Base-by-base conservation (phyloP, 1,140 invertebrate species). In the Odontomachus brunneus region DNA sequence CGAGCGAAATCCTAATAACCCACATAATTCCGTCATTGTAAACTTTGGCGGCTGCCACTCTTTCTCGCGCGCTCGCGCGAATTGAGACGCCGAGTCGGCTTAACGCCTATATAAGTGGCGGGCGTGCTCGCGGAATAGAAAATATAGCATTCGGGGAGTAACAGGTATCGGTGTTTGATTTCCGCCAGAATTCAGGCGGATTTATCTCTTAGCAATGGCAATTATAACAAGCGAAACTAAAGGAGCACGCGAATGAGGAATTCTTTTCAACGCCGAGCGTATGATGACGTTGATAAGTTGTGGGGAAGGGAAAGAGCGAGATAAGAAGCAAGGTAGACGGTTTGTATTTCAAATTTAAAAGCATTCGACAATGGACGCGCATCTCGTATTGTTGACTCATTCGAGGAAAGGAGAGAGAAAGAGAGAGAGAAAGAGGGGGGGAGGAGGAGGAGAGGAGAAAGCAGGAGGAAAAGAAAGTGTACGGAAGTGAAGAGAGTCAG, bases 311-410 rank as follows among this genome's bases (percentile, higher is more conserved):
- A 4, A 29, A 29, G 60, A 17, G n/a, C 22, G 66, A 17, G 24
- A 63, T 71, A 29, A 60, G 55, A 67, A 67, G 63, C 80, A 89
- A 90, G 88, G 90, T 86, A 92, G 92, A 93, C 89, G 90, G 90
- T 93, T 93, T 94, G 91, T 93, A 92, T 94, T 93, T 92, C 89
- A 93, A 93, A 94, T 93, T 94, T 93, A 93, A 93, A 94, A 94
- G 93, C 93, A 93, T 93, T 93, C 89, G 91, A 93, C 93, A 94
- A 94, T 93, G 89, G 91, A 88, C 85, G 89, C 89, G 89, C 89
- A 92, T 91, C 90, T 89, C 75, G 86, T 92, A 93, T 93, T 93
- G 92, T 93, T 92, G 92, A 92, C 91, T 93, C 88, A 83, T 15
- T 26, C 60, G 71, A 59, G 75, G 38, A 26, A 76, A 73, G 78